Conservation (phyloP, 2,797 vertebrate species). For the Taeniopygia guttata region DNA sequence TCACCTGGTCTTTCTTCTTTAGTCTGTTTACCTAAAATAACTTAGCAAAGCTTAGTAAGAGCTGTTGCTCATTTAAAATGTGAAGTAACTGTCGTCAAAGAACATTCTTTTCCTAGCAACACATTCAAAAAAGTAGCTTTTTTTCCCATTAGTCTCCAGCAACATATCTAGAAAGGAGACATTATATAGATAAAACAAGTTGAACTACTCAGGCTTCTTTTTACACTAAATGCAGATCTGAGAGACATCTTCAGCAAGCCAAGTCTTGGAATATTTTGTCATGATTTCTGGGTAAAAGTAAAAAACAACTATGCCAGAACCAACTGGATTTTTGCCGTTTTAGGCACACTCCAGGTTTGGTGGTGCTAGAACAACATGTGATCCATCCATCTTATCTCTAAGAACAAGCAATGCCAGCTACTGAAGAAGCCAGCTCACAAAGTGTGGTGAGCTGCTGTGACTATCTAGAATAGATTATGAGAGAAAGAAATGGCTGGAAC, state of each 20-base stretch:
- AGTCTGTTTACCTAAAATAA: background rate
- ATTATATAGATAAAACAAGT: background rate
- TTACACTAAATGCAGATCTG: background rate
- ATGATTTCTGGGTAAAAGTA: background rate
- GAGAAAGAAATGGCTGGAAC: background rate
- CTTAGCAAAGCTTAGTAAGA: background rate
- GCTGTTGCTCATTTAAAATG: background rate
- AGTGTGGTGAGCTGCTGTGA: background rate
- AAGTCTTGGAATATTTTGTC: background rate
- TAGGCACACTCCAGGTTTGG: background rate
- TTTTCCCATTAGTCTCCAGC: background rate
- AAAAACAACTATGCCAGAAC: background rate
- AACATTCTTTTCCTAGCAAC: background rate
- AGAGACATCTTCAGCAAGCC: background rate
- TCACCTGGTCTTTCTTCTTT: background rate
- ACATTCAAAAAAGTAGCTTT: background rate
- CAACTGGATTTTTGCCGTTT: background rate
- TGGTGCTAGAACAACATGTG: background rate
- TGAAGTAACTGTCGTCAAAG: background rate
- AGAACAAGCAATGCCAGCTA: background rate
- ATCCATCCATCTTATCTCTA: background rate
- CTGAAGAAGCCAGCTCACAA: background rate
- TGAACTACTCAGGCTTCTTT: background rate
- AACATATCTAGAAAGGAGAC: background rate
- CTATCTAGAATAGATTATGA: background rate